Conservation (phyloP, 2,888 invertebrate genomes). For the Lycia hirtaria region DNA sequence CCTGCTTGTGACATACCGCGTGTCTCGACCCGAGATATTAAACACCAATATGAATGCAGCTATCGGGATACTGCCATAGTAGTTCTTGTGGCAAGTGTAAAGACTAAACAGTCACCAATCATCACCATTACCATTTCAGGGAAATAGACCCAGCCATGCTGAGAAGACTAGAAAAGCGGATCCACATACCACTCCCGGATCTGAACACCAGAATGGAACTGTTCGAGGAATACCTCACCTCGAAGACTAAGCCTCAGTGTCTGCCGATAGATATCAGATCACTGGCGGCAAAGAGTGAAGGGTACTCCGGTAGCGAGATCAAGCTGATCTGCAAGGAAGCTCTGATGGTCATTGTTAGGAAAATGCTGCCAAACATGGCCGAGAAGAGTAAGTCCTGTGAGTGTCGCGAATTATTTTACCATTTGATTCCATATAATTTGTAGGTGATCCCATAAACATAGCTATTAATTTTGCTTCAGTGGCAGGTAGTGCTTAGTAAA, state of each 20-base stretch:
- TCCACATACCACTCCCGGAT: constrained; percentile 92
- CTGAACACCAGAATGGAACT: constrained; percentile 87
- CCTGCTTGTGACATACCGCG: no score
- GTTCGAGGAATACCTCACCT: constrained; percentile 86
- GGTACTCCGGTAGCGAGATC: constrained; percentile 96
- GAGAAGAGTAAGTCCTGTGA: constrained; percentile 59
- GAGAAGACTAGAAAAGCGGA: constrained; percentile 94
- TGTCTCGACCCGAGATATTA: no score
- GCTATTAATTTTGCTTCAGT: no score
- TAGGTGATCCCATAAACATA: no score
- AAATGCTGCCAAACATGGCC: constrained; percentile 76
- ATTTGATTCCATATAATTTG: no score
- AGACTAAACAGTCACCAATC: background rate
- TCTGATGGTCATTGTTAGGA: constrained; percentile 92
- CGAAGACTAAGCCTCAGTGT: constrained; percentile 77
- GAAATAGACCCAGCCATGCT: constrained; percentile 95
- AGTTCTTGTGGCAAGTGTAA: no score
- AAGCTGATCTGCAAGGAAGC: constrained; percentile 95
- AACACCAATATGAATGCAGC: no score
- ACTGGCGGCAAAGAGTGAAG: constrained; percentile 86
- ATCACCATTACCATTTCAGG: constrained; percentile 71
- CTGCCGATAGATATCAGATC: constrained; percentile 70
- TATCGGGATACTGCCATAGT: no score
- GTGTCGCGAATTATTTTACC: no score
- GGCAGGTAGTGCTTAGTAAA: no score